A percentile compares a stretch with the other conserved stretches of the same genome.
Conservation (phyloP, 37 sponge, comb jelly and placozoan species). For the Aplysina aerophoba region DNA sequence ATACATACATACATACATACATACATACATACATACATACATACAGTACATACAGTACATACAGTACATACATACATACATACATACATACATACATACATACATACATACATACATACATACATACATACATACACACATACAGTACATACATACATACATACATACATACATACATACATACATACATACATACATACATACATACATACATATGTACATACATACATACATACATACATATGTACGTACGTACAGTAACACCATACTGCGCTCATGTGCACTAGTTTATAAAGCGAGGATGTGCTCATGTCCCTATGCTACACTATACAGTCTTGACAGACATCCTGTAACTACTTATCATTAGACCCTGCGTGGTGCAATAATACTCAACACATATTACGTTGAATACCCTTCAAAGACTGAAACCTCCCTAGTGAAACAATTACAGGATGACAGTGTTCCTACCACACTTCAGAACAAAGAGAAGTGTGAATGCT, state of each 20-base stretch:
- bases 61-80: neutral
- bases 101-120: too few relatives aligned
- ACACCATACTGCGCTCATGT: neutral
- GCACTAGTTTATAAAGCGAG: neutral
- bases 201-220: constrained; percentile 9
- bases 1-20: constrained; percentile 17
- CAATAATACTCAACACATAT: too few relatives aligned
- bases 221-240: constrained; percentile 17
- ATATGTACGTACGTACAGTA: neutral
- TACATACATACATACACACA: neutral
- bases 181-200: constrained; percentile 9
- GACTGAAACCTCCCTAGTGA: too few relatives aligned
- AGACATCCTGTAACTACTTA: too few relatives aligned
- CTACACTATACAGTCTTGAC: too few relatives aligned
- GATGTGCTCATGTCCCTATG: neutral
- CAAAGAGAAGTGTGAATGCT: too few relatives aligned
- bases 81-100: too few relatives aligned
- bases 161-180: neutral
- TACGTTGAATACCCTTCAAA: too few relatives aligned
- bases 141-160: neutral
- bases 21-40: too few relatives aligned
- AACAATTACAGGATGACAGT: too few relatives aligned
- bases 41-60: neutral
- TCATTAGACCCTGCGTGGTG: too few relatives aligned
- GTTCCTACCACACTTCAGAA: too few relatives aligned